Evolutionary conservation across 2,888 invertebrate species (phyloP).

Genomic region (Cotesia congregata): DNA sequence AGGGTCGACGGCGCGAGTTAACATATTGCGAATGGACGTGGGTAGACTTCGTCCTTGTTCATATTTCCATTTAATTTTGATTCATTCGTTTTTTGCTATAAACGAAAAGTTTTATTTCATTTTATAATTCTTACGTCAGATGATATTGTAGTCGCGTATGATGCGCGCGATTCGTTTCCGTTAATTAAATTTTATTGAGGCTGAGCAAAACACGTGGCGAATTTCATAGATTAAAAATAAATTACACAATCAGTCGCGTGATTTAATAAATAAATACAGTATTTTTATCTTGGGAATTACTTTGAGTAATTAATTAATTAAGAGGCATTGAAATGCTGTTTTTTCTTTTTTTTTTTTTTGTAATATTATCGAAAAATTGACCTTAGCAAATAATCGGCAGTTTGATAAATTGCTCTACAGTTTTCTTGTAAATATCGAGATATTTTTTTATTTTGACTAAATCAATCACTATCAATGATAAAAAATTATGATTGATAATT

Average conservation of each 20-base stretch:
- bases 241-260: background rate
- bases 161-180: background rate
- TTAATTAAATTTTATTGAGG: constrained; percentile 4
- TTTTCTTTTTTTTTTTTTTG: background rate
- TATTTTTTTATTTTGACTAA: background rate
- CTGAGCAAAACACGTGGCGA: background rate
- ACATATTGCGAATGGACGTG: constrained; percentile 36
- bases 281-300: background rate
- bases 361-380: background rate
- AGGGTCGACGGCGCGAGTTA: constrained; percentile 36
- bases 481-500: background rate
- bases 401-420: background rate
- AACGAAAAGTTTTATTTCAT: constrained; percentile 44
- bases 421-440: no score
- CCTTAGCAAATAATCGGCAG: background rate
- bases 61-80: constrained; percentile 16
- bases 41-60: constrained; percentile 48
- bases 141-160: constrained; percentile 50
- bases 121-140: constrained; percentile 50
- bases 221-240: background rate
- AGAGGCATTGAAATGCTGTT: background rate
- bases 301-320: background rate
- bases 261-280: background rate
- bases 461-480: background rate
- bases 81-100: constrained; percentile 49